These are phyloP conservation scores for Cyclophora punctaria DNA, from an alignment of 2,888 invertebrate species.

Conservation along the genomic window DNA sequence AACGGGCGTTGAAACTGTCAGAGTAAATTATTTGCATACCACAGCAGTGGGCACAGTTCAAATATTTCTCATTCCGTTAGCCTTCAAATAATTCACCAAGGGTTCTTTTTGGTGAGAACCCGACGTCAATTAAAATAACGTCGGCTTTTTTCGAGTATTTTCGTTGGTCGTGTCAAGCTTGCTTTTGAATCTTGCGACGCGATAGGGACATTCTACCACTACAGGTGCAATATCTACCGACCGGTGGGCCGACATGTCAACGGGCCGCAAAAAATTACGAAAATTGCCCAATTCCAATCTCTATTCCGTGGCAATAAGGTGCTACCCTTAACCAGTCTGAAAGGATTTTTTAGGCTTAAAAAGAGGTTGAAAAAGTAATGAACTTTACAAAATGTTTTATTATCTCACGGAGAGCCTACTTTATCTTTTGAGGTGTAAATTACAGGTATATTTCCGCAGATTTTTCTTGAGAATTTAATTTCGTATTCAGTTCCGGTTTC, in stretches of 20 bases:
- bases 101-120: constrained; percentile 50
- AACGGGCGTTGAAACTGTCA: constrained; percentile 40
- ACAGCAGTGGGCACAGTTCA: constrained; percentile 36
- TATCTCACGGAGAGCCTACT: too few relatives aligned
- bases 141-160: constrained; percentile 38
- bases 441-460: too few relatives aligned
- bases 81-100: constrained; percentile 56
- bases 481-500: too few relatives aligned
- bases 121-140: constrained; percentile 70
- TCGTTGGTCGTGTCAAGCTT: constrained; percentile 49
- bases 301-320: too few relatives aligned
- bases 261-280: constrained; percentile 18
- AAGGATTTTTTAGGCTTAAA: too few relatives aligned
- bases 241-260: constrained; percentile 59
- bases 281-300: too few relatives aligned
- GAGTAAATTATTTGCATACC: constrained; percentile 65
- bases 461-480: too few relatives aligned
- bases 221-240: constrained; percentile 57
- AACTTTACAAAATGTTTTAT: too few relatives aligned
- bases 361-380: too few relatives aligned
- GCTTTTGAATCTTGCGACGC: constrained; percentile 65
- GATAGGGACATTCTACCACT: constrained; percentile 69
- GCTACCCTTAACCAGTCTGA: too few relatives aligned
- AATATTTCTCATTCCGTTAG: constrained; percentile 59
- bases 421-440: too few relatives aligned